phyloP scores from a whole-genome alignment of 2,113 vertebrate genomes.

The Mirounga angustirostris region DNA sequence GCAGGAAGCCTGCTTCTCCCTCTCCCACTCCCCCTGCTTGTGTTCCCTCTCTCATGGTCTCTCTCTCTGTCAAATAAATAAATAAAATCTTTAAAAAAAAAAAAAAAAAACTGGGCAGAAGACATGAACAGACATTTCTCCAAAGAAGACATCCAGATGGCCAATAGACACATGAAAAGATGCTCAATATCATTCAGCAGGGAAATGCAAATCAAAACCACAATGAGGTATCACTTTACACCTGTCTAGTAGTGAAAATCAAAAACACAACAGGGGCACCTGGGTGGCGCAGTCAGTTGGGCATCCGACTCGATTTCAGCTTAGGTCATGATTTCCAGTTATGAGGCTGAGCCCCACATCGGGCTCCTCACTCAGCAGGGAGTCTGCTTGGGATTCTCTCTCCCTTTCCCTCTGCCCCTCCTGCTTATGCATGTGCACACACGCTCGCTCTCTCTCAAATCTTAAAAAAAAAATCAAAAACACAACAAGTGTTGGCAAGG shows the following conservation, averaged over 20 bases:
- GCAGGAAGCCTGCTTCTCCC: too few species aligned
- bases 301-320: neutral
- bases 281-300: neutral
- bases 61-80: too few species aligned
- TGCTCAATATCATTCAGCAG: neutral
- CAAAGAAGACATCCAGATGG: neutral
- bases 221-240: neutral
- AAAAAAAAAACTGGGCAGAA: neutral
- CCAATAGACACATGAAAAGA: neutral
- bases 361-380: neutral
- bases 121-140: neutral
- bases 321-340: neutral
- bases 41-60: too few species aligned
- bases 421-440: neutral
- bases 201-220: neutral
- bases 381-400: neutral
- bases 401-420: neutral
- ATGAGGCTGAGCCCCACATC: neutral
- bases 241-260: neutral
- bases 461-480: neutral
- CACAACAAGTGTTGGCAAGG: neutral
- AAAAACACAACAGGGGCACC: neutral
- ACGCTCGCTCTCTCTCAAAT: neutral
- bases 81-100: neutral
- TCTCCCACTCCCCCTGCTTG: too few species aligned